phyloP scores from a whole-genome alignment of 2,888 invertebrate species.

The Nycteola revayana region DNA sequence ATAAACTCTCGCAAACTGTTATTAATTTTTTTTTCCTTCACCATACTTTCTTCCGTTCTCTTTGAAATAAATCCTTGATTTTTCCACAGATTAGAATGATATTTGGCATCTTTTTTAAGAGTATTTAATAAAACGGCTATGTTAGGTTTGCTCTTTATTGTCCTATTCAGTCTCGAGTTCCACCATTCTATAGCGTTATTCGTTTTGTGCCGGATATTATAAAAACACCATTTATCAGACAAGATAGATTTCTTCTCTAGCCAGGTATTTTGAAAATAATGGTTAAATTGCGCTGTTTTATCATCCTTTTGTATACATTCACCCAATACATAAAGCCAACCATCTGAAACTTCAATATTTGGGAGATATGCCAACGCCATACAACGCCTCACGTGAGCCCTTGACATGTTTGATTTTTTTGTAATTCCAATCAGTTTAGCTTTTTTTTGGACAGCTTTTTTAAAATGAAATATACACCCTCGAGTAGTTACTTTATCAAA shows the following conservation, averaged over 20 bases:
- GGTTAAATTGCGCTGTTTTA: not conserved
- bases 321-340: too few species aligned
- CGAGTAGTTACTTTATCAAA: too few species aligned
- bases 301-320: not conserved
- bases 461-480: too few species aligned
- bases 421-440: too few species aligned
- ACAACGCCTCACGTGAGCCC: too few species aligned
- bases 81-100: not conserved
- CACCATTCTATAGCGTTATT: slow-evolving; percentile 5
- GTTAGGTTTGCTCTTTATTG: slow-evolving; percentile 8
- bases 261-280: slow-evolving; percentile 1
- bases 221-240: slow-evolving; percentile 1
- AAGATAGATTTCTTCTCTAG: not conserved
- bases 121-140: slow-evolving; percentile 9
- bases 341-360: too few species aligned
- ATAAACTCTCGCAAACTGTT: not conserved
- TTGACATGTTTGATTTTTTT: too few species aligned
- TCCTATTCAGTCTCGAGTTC: slow-evolving; percentile 9
- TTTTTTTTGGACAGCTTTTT: too few species aligned
- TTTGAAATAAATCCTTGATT: too few species aligned
- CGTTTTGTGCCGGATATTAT: slow-evolving; percentile 1
- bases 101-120: slow-evolving; percentile 7
- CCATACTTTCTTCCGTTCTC: too few species aligned
- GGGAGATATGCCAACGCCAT: too few species aligned
- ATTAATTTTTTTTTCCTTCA: too few species aligned